Conservation (phyloP, 2,113 vertebrate species). For the Notechis scutatus region DNA sequence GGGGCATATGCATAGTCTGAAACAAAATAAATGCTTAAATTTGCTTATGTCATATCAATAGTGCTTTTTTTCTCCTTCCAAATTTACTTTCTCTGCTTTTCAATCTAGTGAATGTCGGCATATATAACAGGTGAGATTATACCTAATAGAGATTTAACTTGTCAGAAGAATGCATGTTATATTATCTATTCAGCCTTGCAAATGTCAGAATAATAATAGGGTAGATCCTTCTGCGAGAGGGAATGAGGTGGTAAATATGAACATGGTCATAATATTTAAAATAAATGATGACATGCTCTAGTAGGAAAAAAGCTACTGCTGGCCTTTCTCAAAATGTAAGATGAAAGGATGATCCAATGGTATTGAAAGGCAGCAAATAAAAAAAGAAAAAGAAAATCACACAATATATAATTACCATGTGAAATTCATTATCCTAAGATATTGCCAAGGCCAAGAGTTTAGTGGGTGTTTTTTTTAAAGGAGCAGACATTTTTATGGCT, state of each 20-base stretch:
- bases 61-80: neutral
- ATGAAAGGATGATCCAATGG: slow-evolving; percentile 34
- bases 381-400: slow-evolving; percentile 51
- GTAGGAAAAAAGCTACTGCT: slow-evolving; percentile 20
- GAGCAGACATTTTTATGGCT: slow-evolving; percentile 53
- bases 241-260: slow-evolving; percentile 17
- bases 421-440: slow-evolving; percentile 51
- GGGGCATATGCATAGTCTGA: neutral
- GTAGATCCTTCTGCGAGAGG: neutral
- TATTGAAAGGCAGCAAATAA: slow-evolving; percentile 35
- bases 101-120: neutral
- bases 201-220: neutral
- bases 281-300: slow-evolving; percentile 17
- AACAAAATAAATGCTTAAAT: neutral
- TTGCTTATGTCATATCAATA: neutral
- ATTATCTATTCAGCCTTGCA: neutral
- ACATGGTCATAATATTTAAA: neutral
- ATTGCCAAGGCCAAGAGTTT: slow-evolving; percentile 54
- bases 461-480: slow-evolving; percentile 31
- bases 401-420: slow-evolving; percentile 52
- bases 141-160: neutral
- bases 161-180: neutral
- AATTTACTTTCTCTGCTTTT: neutral
- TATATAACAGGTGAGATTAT: neutral
- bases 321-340: neutral